Percentiles rank a stretch among this genome's conserved stretches.
These are phyloP conservation scores for Hepsetus odoe DNA, from an alignment of 2,113 vertebrate genomes.

Conservation along the genomic window DNA sequence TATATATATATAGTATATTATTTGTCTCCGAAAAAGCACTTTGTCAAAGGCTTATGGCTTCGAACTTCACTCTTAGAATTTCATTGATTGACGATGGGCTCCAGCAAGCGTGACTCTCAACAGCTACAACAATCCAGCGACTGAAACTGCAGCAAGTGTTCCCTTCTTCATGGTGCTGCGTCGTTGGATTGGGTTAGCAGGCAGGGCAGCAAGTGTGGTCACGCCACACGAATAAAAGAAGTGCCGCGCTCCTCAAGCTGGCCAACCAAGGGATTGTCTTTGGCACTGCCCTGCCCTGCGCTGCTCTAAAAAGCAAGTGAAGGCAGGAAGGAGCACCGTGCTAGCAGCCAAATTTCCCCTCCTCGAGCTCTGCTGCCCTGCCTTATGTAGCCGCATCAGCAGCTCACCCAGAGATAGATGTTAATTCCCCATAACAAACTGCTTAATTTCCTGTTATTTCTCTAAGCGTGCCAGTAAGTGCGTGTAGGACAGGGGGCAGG, in stretches of 20 bases:
- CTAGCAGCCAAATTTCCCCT: not conserved
- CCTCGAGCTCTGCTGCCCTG: not conserved
- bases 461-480: conserved; percentile 35
- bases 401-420: not conserved
- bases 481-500: not conserved
- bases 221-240: conserved; percentile 50
- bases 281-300: conserved; percentile 56
- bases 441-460: conserved; percentile 22
- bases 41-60: conserved; percentile 79
- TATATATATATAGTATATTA: conserved; percentile 41
- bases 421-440: conserved; percentile 1
- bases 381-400: not conserved
- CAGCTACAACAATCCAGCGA: conserved; percentile 48
- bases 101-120: conserved; percentile 31
- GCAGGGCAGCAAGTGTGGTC: conserved; percentile 48
- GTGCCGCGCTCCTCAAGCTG: conserved; percentile 35
- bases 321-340: not conserved
- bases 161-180: conserved; percentile 58
- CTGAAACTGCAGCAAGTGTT: conserved; percentile 37
- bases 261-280: conserved; percentile 59
- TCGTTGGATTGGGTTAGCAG: conserved; percentile 52
- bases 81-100: conserved; percentile 60
- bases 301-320: not conserved
- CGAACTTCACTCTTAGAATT: conserved; percentile 50
- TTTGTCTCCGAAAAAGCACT: conserved; percentile 62